These are phyloP conservation scores for Danio albolineatus DNA, from an alignment of 2,797 vertebrate genomes.

Conservation along the genomic window DNA sequence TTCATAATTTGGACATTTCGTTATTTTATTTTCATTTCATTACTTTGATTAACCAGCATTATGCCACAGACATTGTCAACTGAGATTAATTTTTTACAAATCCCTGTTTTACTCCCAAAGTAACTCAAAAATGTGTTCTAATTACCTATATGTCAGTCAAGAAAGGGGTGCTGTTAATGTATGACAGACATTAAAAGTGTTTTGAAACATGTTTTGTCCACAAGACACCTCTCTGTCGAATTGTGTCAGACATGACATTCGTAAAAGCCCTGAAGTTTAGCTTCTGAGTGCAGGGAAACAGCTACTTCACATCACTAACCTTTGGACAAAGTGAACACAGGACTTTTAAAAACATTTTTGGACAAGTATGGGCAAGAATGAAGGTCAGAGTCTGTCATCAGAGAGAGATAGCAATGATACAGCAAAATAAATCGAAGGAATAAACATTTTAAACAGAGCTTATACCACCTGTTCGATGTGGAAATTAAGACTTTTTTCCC, in stretches of 20 bases:
- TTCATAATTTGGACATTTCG: no score
- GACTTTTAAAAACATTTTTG: slow-evolving; percentile 65
- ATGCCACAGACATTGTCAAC: neutral
- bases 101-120: neutral
- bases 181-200: neutral
- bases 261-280: slow-evolving; percentile 66
- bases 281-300: slow-evolving; percentile 75
- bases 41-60: neutral
- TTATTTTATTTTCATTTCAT: no score
- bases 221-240: slow-evolving; percentile 11
- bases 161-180: neutral
- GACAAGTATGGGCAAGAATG: slow-evolving; percentile 78
- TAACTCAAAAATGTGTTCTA: neutral
- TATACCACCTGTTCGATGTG: slow-evolving; percentile 42
- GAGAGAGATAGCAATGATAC: slow-evolving; percentile 68
- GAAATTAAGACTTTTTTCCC: slow-evolving; percentile 36
- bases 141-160: neutral
- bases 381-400: slow-evolving; percentile 73
- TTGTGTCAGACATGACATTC: slow-evolving; percentile 48
- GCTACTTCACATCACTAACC: slow-evolving; percentile 78
- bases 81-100: no score
- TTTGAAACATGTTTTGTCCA: neutral
- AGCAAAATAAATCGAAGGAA: slow-evolving; percentile 60
- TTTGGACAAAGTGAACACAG: slow-evolving; percentile 77
- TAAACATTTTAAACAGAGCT: slow-evolving; percentile 25